A percentile compares a stretch with the other conserved stretches of the same genome.
Conservation (phyloP, 2,113 vertebrate species). For the Syngnathus scovelli region DNA sequence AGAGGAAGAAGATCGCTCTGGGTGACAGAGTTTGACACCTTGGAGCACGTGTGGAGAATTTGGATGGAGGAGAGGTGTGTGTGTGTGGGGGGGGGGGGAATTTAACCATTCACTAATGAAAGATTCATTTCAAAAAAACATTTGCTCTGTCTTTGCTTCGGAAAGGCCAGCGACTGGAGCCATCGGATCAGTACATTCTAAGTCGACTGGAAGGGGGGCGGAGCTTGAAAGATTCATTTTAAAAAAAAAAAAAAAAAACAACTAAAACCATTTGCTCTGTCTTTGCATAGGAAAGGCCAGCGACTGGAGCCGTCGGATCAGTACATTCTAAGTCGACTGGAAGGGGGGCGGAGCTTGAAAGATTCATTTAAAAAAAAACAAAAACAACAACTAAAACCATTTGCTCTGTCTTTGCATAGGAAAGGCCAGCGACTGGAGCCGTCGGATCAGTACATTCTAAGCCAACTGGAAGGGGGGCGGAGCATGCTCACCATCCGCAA, state of each 20-base stretch:
- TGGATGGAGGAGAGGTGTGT: not conserved
- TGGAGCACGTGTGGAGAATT: not conserved
- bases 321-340: slow-evolving; percentile 60
- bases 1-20: slow-evolving; percentile 2
- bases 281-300: slow-evolving; percentile 76
- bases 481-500: slow-evolving; percentile 83
- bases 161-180: slow-evolving; percentile 81
- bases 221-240: not conserved
- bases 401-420: slow-evolving; percentile 56
- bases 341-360: not conserved
- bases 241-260: too few relatives aligned
- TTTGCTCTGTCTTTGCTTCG: slow-evolving; percentile 56
- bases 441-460: slow-evolving; percentile 79
- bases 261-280: slow-evolving; percentile 19
- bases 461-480: slow-evolving; percentile 71
- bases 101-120: slow-evolving; percentile 1
- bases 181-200: slow-evolving; percentile 80
- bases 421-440: slow-evolving; percentile 82
- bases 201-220: slow-evolving; percentile 6
- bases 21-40: slow-evolving; percentile 10
- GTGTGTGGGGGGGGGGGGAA: not conserved
- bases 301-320: slow-evolving; percentile 84
- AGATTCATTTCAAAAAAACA: slow-evolving; percentile 4
- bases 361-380: slow-evolving; percentile 3
- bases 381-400: too few relatives aligned